Percentiles rank a stretch among this genome's conserved stretches.
Conservation (phyloP, 2,888 invertebrate species). For the Ectemnius cavifrons region DNA sequence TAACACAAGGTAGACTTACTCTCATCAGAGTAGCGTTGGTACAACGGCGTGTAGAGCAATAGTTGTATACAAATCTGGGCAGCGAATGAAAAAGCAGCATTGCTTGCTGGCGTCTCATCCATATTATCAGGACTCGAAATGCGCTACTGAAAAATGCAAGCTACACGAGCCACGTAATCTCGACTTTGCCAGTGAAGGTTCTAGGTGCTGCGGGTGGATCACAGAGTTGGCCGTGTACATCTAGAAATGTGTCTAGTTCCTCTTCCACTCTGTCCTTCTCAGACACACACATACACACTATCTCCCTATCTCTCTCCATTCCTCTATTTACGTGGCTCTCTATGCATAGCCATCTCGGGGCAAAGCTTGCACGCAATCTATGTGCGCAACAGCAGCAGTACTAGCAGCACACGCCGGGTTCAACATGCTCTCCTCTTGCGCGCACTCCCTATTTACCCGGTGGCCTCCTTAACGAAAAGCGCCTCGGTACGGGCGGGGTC, state of each 20-base stretch:
- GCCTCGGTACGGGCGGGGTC: neutral
- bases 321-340: too few relatives aligned
- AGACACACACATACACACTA: too few relatives aligned
- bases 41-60: too few relatives aligned
- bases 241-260: too few relatives aligned
- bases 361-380: too few relatives aligned
- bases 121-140: conserved; percentile 1
- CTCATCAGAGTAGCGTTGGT: neutral
- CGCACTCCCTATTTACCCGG: neutral
- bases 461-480: conserved; percentile 11
- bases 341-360: too few relatives aligned
- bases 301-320: too few relatives aligned
- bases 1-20: neutral
- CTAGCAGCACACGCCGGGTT: neutral
- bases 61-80: neutral
- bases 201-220: too few relatives aligned
- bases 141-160: conserved; percentile 1
- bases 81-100: neutral
- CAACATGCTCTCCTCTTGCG: neutral
- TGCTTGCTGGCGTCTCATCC: neutral
- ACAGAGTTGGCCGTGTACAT: too few relatives aligned
- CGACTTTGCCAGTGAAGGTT: neutral
- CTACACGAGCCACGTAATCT: neutral
- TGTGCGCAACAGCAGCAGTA: neutral
- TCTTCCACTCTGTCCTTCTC: too few relatives aligned